Conservation (phyloP, 2,797 vertebrate species). For the Sebastes steindachneri region DNA sequence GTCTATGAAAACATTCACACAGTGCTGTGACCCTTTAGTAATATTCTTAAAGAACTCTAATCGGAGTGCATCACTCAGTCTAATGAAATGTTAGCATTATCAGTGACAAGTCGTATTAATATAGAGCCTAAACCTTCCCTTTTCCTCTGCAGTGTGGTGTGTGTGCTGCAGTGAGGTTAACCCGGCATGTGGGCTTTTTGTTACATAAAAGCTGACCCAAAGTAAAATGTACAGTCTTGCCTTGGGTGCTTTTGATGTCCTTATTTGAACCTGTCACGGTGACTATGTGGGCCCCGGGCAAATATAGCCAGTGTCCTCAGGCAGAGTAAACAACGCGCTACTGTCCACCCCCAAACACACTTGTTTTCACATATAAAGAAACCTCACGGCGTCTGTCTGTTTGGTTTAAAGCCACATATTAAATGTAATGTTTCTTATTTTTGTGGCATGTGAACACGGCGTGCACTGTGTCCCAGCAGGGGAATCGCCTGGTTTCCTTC, state of each 20-base stretch:
- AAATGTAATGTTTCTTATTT: not conserved
- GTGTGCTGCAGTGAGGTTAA: not conserved
- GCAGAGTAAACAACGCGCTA: constrained; percentile 32
- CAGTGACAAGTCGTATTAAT: not conserved
- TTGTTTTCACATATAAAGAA: constrained; percentile 4
- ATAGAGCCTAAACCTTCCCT: not conserved
- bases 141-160: not conserved
- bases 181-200: not conserved
- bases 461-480: not conserved
- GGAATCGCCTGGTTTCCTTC: not conserved
- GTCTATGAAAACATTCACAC: not conserved
- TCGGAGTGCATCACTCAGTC: not conserved
- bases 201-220: constrained; percentile 6
- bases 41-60: not conserved
- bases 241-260: constrained; percentile 36
- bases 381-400: not conserved
- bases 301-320: constrained; percentile 36
- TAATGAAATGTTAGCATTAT: not conserved
- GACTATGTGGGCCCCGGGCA: constrained; percentile 35
- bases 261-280: constrained; percentile 17
- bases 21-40: not conserved
- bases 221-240: constrained; percentile 20
- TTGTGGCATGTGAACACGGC: constrained; percentile 1
- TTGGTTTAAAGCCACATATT: not conserved
- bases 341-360: constrained; percentile 11